Evolutionary conservation across 2,888 invertebrate species (phyloP).

Genomic region (Polymixis lichenea): DNA sequence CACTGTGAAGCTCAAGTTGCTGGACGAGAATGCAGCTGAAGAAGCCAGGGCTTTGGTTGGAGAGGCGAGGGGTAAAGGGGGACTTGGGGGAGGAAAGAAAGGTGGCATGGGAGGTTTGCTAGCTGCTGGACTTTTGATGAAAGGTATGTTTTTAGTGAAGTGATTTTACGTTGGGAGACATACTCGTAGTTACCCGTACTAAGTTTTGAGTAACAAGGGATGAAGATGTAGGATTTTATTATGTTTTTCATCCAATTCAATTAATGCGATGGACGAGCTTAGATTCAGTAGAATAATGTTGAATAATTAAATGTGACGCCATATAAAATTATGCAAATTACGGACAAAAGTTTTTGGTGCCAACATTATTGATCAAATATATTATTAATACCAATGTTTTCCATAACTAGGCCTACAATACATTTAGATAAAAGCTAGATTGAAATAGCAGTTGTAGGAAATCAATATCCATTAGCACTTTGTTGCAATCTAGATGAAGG

Average conservation of each 20-base stretch:
- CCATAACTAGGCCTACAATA: background rate
- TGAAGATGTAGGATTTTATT: accelerated
- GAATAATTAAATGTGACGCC: background rate
- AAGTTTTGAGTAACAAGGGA: background rate
- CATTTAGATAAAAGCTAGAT: background rate
- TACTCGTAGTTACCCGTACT: too few relatives aligned
- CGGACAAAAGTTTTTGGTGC: background rate
- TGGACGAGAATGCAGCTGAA: slow-evolving; percentile 91
- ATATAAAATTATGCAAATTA: background rate
- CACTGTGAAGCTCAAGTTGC: slow-evolving; percentile 93
- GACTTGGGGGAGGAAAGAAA: slow-evolving; percentile 86
- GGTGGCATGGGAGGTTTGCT: slow-evolving; percentile 89
- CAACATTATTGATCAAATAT: background rate
- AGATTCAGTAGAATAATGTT: background rate
- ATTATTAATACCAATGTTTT: background rate
- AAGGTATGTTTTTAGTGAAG: slow-evolving; percentile 84
- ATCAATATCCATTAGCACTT: slow-evolving; percentile 31
- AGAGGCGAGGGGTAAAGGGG: slow-evolving; percentile 89
- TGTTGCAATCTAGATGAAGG: slow-evolving; percentile 13
- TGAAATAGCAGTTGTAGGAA: slow-evolving; percentile 13
- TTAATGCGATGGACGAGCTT: too few relatives aligned
- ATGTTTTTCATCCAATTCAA: too few relatives aligned
- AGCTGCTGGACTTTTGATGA: slow-evolving; percentile 91
- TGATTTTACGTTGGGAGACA: background rate
- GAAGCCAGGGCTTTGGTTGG: slow-evolving; percentile 90